These are phyloP conservation scores for Oryzias celebensis DNA, from an alignment of 2,113 vertebrate genomes.

Conservation along the genomic window DNA sequence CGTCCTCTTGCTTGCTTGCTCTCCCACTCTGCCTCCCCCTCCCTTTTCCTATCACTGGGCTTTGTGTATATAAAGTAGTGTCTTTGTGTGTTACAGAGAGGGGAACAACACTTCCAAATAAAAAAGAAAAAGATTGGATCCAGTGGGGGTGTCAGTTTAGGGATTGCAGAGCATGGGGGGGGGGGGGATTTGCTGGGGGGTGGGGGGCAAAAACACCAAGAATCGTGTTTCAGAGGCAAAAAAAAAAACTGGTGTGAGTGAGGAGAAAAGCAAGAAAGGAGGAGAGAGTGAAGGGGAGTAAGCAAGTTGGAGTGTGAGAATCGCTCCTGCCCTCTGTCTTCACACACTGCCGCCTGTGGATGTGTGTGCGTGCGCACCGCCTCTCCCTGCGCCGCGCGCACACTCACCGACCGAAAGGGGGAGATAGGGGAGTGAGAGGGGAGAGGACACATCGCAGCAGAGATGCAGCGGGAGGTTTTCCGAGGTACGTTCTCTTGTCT, in stretches of 20 bases:
- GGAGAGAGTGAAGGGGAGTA: conserved; percentile 64
- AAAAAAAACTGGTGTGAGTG: conserved; percentile 65
- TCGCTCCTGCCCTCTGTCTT: conserved; percentile 83
- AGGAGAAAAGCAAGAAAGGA: conserved; percentile 46
- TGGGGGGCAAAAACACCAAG: conserved; percentile 67
- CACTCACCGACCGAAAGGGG: conserved; percentile 68
- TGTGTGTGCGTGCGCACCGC: conserved; percentile 52
- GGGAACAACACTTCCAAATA: conserved; percentile 76
- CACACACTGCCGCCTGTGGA: conserved; percentile 78
- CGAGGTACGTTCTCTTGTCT: conserved; percentile 84
- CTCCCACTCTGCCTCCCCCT: conserved; percentile 73
- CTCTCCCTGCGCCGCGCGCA: conserved; percentile 65
- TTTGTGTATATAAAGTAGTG: conserved; percentile 82
- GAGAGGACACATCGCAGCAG: conserved; percentile 83
- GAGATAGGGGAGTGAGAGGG: conserved; percentile 71
- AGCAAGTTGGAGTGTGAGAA: conserved; percentile 77
- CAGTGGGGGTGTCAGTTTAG: conserved; percentile 39
- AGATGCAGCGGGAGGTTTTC: conserved; percentile 84
- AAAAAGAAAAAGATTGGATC: conserved; percentile 77
- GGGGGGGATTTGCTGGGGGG: conserved; percentile 62
- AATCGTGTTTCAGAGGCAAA: conserved; percentile 76
- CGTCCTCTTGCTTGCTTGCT: conserved; percentile 81
- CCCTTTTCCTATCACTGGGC: conserved; percentile 78
- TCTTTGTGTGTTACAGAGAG: conserved; percentile 60
- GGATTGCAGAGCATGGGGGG: conserved; percentile 8